Conservation (phyloP, 2,113 vertebrate genomes). For the Macheiramphus alcinus region DNA sequence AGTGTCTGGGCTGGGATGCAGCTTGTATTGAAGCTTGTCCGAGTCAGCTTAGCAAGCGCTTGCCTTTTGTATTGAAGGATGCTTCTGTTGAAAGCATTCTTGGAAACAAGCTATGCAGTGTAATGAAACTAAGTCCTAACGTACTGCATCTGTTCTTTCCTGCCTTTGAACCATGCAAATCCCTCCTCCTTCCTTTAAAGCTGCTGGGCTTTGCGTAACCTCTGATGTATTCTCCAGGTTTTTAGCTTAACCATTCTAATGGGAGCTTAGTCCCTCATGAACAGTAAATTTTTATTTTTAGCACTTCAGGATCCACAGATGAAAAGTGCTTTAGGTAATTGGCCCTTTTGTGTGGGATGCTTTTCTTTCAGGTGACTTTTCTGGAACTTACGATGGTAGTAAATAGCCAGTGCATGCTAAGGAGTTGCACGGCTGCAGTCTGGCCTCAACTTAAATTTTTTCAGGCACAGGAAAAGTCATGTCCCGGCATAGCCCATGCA, state of each 20-base stretch:
- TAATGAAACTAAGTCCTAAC: conserved; percentile 18
- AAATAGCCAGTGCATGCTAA: background rate
- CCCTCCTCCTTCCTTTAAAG: conserved; percentile 44
- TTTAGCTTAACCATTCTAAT: conserved; percentile 1
- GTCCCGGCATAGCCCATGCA: background rate
- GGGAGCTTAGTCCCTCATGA: background rate
- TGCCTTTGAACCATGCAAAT: conserved; percentile 38
- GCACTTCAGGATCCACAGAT: background rate
- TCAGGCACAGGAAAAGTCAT: background rate
- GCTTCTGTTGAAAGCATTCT: conserved; percentile 34
- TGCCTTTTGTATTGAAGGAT: background rate
- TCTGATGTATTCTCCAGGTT: conserved; percentile 39
- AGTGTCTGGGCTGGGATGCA: background rate
- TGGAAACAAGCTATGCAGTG: conserved; percentile 1
- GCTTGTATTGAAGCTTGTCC: background rate
- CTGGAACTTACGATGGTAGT: background rate
- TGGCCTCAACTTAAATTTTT: background rate
- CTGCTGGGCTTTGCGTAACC: background rate
- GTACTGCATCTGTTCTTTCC: conserved; percentile 16
- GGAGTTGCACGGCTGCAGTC: background rate
- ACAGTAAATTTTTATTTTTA: conserved; percentile 12
- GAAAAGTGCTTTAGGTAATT: background rate
- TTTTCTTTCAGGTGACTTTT: background rate
- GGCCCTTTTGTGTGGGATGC: background rate
- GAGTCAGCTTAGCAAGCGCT: background rate